A percentile compares a stretch with the other conserved stretches of the same genome.
phyloP scores from a whole-genome alignment of 1,140 invertebrate genomes.

The Temnothorax curvispinosus region DNA sequence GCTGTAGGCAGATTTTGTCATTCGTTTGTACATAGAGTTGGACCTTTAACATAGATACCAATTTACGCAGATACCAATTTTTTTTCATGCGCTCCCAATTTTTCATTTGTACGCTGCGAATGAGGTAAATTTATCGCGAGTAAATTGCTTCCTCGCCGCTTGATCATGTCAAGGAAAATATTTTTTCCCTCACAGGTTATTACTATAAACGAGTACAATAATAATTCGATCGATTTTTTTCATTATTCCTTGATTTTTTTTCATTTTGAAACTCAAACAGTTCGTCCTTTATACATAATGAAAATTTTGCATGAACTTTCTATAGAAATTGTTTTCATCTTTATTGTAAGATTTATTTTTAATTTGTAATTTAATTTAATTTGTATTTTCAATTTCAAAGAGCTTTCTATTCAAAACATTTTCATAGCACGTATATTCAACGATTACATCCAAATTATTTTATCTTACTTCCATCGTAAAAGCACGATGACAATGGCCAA shows the following conservation, averaged over 20 bases:
- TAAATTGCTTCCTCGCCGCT: conserved; percentile 17
- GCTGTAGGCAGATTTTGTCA: conserved; percentile 54
- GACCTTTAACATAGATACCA: conserved; percentile 40
- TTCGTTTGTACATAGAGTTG: conserved; percentile 40
- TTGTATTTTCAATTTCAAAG: background rate
- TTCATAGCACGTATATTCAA: background rate
- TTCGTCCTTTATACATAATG: background rate
- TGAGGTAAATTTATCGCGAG: conserved; percentile 34
- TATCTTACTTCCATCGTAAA: background rate
- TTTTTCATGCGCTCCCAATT: conserved; percentile 31
- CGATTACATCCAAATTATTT: background rate
- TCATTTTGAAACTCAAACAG: background rate
- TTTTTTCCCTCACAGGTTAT: background rate
- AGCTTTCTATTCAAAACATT: background rate
- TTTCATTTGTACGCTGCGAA: conserved; percentile 29
- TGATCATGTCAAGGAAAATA: background rate
- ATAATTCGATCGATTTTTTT: background rate
- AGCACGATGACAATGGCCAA: background rate
- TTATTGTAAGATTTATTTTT: background rate
- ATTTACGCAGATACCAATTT: conserved; percentile 52
- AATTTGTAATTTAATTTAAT: background rate
- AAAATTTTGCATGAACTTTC: background rate
- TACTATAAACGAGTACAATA: background rate
- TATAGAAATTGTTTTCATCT: background rate
- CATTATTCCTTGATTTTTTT: background rate